Evolutionary conservation across 2,888 invertebrate genomes (phyloP).

Genomic region (Microdon myrmicae): DNA sequence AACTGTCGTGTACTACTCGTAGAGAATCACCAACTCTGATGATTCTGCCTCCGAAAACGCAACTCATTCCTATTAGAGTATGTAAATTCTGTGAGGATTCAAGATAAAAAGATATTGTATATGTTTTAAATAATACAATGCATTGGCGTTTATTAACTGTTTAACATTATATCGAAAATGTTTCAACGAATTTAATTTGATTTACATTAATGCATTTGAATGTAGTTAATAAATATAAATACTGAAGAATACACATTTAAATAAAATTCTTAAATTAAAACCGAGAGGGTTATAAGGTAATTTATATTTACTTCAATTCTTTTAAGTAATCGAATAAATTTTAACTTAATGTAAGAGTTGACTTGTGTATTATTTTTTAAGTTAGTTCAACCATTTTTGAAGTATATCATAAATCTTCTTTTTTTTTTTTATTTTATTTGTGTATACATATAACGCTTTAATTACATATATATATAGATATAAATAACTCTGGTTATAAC

Average conservation of each 20-base stretch:
- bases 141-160: conserved; percentile 49
- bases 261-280: conserved; percentile 31
- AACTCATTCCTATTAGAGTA: too few relatives aligned
- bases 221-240: conserved; percentile 40
- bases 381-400: conserved; percentile 3
- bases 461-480: conserved; percentile 23
- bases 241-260: conserved; percentile 35
- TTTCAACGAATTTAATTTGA: too few relatives aligned
- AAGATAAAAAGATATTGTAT: too few relatives aligned
- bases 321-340: too few relatives aligned
- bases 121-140: conserved; percentile 43
- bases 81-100: too few relatives aligned
- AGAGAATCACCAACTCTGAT: too few relatives aligned
- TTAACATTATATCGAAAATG: too few relatives aligned
- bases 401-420: conserved; percentile 5
- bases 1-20: too few relatives aligned
- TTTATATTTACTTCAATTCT: too few relatives aligned
- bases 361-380: conserved; percentile 15
- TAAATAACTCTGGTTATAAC: conserved; percentile 43
- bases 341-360: conserved; percentile 3
- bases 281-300: conserved; percentile 29
- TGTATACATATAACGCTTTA: conserved; percentile 32
- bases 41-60: too few relatives aligned
- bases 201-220: conserved; percentile 46
- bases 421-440: conserved; percentile 6